A percentile compares a stretch with the other conserved stretches of the same genome.
Evolutionary conservation across 35 echinoderm and acorn worm genomes (phyloP).

Genomic region (Diadema setosum): DNA sequence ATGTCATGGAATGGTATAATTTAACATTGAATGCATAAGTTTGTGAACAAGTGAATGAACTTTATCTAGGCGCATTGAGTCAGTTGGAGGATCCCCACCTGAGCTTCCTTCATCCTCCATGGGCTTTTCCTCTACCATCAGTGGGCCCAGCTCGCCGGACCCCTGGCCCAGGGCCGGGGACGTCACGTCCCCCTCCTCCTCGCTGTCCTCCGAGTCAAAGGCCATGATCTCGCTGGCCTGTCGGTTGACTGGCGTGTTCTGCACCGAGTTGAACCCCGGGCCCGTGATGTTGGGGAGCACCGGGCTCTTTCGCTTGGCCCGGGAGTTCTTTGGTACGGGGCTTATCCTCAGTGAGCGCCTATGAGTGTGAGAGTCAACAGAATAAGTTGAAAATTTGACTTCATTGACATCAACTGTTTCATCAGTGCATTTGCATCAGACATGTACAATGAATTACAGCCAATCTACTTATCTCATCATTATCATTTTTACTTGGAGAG

Average conservation of each 20-base stretch:
- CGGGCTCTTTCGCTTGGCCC: background rate
- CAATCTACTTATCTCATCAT: too few species aligned
- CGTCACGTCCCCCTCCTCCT: conserved; percentile 64
- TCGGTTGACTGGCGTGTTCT: conserved; percentile 24
- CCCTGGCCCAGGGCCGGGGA: conserved; percentile 19
- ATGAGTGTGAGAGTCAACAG: too few species aligned
- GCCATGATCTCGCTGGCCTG: conserved; percentile 91
- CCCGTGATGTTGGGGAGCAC: conserved; percentile 9
- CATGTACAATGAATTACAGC: too few species aligned
- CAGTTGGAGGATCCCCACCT: too few species aligned
- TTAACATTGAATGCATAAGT: too few species aligned
- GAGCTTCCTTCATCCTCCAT: conserved; percentile 78
- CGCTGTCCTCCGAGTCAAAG: conserved; percentile 95
- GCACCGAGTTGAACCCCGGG: conserved; percentile 38
- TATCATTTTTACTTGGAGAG: too few species aligned
- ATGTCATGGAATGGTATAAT: too few species aligned
- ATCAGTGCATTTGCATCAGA: too few species aligned
- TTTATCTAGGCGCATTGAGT: too few species aligned
- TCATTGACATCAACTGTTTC: too few species aligned
- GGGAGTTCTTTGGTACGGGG: background rate
- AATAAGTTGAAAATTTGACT: background rate
- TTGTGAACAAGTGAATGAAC: too few species aligned
- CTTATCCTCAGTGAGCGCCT: background rate
- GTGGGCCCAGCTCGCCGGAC: background rate
- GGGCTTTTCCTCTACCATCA: conserved; percentile 75